Conservation (phyloP, 1,140 invertebrate species). For the Gonatopus flavifemur region DNA sequence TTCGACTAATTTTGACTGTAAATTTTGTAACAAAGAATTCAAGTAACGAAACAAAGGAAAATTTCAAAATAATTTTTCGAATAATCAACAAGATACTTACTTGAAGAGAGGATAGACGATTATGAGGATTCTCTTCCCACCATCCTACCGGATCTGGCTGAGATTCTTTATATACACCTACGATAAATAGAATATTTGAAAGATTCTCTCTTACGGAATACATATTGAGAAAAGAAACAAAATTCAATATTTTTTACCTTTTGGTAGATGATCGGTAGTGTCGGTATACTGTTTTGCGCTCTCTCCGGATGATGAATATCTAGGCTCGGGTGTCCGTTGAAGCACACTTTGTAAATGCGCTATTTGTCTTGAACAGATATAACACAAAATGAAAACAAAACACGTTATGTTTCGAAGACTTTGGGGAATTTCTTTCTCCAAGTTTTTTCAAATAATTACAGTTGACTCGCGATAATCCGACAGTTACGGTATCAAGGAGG, state of each 20-base stretch:
- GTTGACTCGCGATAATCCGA: no score
- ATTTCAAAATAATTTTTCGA: no score
- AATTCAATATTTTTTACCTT: slow-evolving; percentile 29
- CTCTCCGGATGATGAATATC: slow-evolving; percentile 38
- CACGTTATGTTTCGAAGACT: no score
- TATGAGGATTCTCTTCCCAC: slow-evolving; percentile 60
- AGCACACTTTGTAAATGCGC: slow-evolving; percentile 44
- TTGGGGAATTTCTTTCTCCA: no score
- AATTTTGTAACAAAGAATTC: no score
- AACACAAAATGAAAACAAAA: no score
- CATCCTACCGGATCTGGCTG: slow-evolving; percentile 59
- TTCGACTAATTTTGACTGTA: slow-evolving; percentile 2
- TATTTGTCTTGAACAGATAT: slow-evolving; percentile 34
- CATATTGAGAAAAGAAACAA: slow-evolving; percentile 1
- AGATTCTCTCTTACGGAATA: neutral
- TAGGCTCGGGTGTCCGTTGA: slow-evolving; percentile 36
- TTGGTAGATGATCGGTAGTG: slow-evolving; percentile 27
- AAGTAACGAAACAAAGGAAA: no score
- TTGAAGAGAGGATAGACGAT: slow-evolving; percentile 4
- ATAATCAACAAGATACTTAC: neutral
- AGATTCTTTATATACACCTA: slow-evolving; percentile 49
- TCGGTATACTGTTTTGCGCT: slow-evolving; percentile 31
- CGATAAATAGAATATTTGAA: neutral
- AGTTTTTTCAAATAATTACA: no score
- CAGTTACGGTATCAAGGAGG: no score